Conservation (phyloP, 2,797 vertebrate species). For the Hephaestus fuliginosus region DNA sequence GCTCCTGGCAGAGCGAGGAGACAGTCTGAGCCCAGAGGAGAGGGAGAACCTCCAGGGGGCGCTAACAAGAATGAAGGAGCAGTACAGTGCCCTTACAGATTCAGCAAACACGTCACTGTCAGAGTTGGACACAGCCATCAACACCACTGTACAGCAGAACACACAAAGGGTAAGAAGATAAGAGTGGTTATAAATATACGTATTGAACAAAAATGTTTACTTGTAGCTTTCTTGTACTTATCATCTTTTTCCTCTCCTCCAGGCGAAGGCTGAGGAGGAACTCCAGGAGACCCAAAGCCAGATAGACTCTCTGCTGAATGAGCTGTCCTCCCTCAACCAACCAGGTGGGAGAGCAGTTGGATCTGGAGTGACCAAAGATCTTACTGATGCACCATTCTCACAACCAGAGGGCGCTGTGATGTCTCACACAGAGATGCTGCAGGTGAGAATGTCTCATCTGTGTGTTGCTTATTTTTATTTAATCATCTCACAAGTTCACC, state of each 20-base stretch:
- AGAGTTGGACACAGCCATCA: conserved; percentile 89
- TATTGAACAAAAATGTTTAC: not conserved
- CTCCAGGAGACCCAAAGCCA: conserved; percentile 91
- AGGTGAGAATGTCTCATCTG: conserved; percentile 83
- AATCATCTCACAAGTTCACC: not conserved
- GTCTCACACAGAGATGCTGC: conserved; percentile 88
- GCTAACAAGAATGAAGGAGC: conserved; percentile 90
- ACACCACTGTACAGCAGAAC: conserved; percentile 91
- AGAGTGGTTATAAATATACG: not conserved
- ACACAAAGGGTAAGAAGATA: conserved; percentile 90
- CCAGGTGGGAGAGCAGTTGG: conserved; percentile 32
- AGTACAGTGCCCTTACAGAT: conserved; percentile 88
- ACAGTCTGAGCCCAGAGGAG: conserved; percentile 82
- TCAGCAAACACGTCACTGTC: conserved; percentile 85
- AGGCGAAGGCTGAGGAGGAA: conserved; percentile 94
- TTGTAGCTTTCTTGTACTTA: not conserved
- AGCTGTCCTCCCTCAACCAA: conserved; percentile 71
- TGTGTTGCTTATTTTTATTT: not conserved
- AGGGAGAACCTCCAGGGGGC: conserved; percentile 84
- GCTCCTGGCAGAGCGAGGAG: conserved; percentile 88
- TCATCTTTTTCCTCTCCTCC: not conserved
- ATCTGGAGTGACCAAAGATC: conserved; percentile 1
- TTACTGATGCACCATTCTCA: conserved; percentile 40
- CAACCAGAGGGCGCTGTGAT: conserved; percentile 83
- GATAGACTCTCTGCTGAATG: conserved; percentile 89